These are phyloP conservation scores for Drosophila virilis DNA, from an alignment of 1,140 invertebrate species.

Conservation along the genomic window DNA sequence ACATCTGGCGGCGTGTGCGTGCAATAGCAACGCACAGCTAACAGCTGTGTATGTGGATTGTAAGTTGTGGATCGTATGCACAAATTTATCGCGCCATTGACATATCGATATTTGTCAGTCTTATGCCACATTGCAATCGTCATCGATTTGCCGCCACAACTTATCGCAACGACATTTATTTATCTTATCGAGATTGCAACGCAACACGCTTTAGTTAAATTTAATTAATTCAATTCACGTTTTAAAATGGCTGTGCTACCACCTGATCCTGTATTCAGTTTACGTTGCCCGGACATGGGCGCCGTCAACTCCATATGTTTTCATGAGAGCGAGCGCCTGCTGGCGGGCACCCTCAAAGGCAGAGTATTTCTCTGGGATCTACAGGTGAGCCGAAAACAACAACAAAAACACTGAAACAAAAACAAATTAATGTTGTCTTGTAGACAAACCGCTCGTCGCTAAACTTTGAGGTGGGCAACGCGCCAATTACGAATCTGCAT, in stretches of 20 bases:
- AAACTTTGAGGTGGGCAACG: conserved; percentile 73
- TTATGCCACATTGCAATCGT: background rate
- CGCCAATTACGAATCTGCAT: conserved; percentile 72
- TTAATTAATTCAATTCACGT: conserved; percentile 19
- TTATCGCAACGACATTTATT: conserved; percentile 21
- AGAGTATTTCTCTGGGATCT: conserved; percentile 90
- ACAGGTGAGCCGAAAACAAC: conserved; percentile 85
- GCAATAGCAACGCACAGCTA: background rate
- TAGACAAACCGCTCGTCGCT: conserved; percentile 78
- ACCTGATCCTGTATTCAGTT: conserved; percentile 88
- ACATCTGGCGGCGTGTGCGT: background rate
- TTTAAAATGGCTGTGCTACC: conserved; percentile 85
- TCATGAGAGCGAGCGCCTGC: conserved; percentile 87
- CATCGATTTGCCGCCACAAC: conserved; percentile 19
- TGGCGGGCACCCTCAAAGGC: conserved; percentile 88
- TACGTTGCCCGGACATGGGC: conserved; percentile 88
- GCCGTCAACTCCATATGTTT: conserved; percentile 88
- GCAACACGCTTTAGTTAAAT: conserved; percentile 29
- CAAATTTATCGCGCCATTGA: background rate
- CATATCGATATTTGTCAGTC: background rate
- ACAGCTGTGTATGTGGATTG: background rate
- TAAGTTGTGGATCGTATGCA: background rate
- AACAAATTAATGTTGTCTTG: conserved; percentile 8
- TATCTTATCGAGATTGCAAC: conserved; percentile 35
- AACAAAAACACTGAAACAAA: background rate